Evolutionary conservation across 23 tunicate genomes (phyloP), one percentile per base, ranked within the genome.

Genomic region (Trididemnum clinides): DNA sequence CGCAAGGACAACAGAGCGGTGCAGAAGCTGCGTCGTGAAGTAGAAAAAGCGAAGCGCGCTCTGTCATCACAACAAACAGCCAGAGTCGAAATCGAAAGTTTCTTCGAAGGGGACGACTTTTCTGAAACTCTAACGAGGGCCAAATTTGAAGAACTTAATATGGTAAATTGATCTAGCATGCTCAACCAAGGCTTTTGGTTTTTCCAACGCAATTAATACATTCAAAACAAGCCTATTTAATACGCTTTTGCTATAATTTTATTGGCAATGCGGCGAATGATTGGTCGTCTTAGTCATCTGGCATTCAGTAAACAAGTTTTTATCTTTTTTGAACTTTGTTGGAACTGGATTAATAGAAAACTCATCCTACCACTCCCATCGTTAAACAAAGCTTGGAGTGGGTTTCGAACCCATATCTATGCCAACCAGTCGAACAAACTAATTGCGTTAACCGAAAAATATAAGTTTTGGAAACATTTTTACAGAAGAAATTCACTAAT

Each of bases 31-130:
- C 92, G 99, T 25, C 85, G 99, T 26, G 99, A 96, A 81, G 92
- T 87, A 33, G 99, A 96, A 80, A 96, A 96, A 35, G 99, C 99
- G 31, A 96, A 96, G 77, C 89, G 99, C 1, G 93, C 99, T 73
- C 88, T 96, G 0, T 96, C 99, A 1, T 83, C 92, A 27, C 87
- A 80, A 38, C 99, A 96, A 80, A 84, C 86, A 7, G 89, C 93
- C 44, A 84, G 84, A 50, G 93, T 96, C 27, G 97, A 96, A 84
- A 96, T 96, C 51, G 99, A 96, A 75, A 84, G 89, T 33, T 91
- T 96, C 77, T 91, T 84, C 51, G 90, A 88, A 21, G 99, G 99
- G 33, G 90, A 87, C 0, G 99, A 96, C 88, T 96, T 96, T 64
- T 91, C 96, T 4, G 99, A 96, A 75, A 85, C 96, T 73, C 57